Base-by-base conservation (phyloP, 2,888 invertebrate genomes). In the Conistra vaccinii region DNA sequence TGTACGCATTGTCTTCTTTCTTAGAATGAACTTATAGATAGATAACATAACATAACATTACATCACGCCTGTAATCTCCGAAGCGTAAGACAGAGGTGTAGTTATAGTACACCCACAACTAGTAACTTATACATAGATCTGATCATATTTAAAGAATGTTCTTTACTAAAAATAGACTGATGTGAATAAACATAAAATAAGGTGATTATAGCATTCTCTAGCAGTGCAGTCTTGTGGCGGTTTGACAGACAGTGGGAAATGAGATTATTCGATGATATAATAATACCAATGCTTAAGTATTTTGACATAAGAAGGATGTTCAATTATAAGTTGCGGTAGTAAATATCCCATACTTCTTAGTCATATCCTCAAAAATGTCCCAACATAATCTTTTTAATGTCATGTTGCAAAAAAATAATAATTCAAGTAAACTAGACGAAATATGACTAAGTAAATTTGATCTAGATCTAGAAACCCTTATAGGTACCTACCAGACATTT, bases 311-410 rank as follows among this genome's bases (percentile, higher is more conserved):
- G 7, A 61, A 76, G 81, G 84, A 80, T 68, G 17, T 69, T 57
- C 26, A 68, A 32, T 75, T 53, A 70, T 61, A 42, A 6, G 2
- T 35, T 29, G 45, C 48, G 55, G 39, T 67, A 39, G 23, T 53
- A 60, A 17, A 82, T 76, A 79, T 85, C 87, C 87, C n/a, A 66
- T 51, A 55, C 2, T 29, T 60, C 23, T 84, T 73, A 80, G 77
- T 87, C 78, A 85, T 79, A 65, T 85, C 82, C 85, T 77, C 10
- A 23, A 39, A 80, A 55, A 55, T 3, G 1, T 14, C 17, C 1
- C 53, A 39, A 57, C 61, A 14, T 57, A 55, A 79, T 57, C 17
- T n/a, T 32, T 17, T 7, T 26, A 78, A 65, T 35, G 55, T 32
- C 69, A 62, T 32, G 5, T 39, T 9, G 10, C 3, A 5, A 63